Evolutionary conservation across 2,113 vertebrate genomes (phyloP), one percentile per base, ranked within the genome.

Genomic region (Epinephelus lanceolatus): DNA sequence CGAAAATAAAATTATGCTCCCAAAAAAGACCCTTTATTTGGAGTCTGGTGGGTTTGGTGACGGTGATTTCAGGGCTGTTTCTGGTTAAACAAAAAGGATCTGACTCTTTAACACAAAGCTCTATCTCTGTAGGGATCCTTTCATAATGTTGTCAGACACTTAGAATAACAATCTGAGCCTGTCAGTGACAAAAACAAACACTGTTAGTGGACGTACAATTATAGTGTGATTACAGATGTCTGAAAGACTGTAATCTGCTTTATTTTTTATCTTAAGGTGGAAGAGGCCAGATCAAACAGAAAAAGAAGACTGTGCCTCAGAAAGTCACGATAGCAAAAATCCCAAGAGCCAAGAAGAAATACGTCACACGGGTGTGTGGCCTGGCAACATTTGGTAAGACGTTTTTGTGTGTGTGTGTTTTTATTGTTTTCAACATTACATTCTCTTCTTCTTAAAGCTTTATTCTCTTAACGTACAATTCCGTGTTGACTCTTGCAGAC

Each of bases 251-350:
- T 9, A 25, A 8, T 83, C 7, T 1, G 5, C 3, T 30, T 71
- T 47, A 5, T 66, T 60, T 15, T 25, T 1, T 40, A 7, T 78
- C 49, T 86, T 49, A 88, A 99, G 98, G 98, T 85, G 98, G 98
- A 73, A 95, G 97, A 91, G 98, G 98, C 88, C 98, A 99, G 93
- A 99, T 99, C 94, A 99, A 98, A 96, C 98, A 99, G 94, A 99
- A 99, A 91, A 99, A 99, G 96, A 99, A 99, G 94, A 98, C 98
- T 0, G 96, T 99, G 42, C 98, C 98, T 62, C 98, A 99, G 78
- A 99, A 98, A 94, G 96, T 99, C 53, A 97, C 98, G 0, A 99
- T 99, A 98, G 98, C 98, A 86, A 99, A 99, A 96, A 99, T 99
- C 87, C 98, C 98, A 21, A 95, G 98, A 92, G 98, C 98, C 53